Evolutionary conservation across 2,888 invertebrate genomes (phyloP), one percentile per base, ranked within the genome.

Genomic region (Platynereis dumerilii): DNA sequence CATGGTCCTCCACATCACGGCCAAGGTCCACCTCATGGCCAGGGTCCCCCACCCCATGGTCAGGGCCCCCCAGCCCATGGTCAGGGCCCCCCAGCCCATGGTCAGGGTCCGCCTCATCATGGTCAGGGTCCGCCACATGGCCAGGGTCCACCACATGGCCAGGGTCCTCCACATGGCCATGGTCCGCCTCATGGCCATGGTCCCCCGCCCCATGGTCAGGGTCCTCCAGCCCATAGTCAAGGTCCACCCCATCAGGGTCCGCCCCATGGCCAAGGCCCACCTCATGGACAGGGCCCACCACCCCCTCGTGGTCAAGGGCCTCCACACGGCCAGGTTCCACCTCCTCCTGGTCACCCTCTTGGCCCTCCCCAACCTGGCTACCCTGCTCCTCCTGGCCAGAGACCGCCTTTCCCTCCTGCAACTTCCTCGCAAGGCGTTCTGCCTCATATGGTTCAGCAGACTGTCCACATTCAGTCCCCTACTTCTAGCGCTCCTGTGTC

Each of bases 21-120:
- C 20, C 66, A 58, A 22, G 63, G 62, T 39, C 48, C 26, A 34
- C 59, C 58, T 34, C 67, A 45, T 42, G 44, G 54, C 28, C 45
- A 42, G 5, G 45, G 59, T 2, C 59, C 59, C 15, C 44, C 44
- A n/a, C 53, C 53, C n/a, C 53, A 53, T 15, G 53, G 53, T 20
- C 53, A 10, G 7, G 54, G 3, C 1, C 54, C 54, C 22, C 57
- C 55, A 29, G 24, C 22, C 28, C 45, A 20, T 28, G 28, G 59
- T 10, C 56, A n/a, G 20, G 22, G 1, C 2, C 60, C 22, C 42
- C 60, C 20, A 24, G n/a, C 53, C n/a, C 53, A 15, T 7, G 10
- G n/a, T 17, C 12, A 15, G 55, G 55, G 15, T 10, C 55, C 55
- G n/a, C 27, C 55, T 3, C 55, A 55, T 28, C 55, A 55, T 7